Evolutionary conservation across 2,888 invertebrate genomes (phyloP).

Genomic region (Stenurella melanura): DNA sequence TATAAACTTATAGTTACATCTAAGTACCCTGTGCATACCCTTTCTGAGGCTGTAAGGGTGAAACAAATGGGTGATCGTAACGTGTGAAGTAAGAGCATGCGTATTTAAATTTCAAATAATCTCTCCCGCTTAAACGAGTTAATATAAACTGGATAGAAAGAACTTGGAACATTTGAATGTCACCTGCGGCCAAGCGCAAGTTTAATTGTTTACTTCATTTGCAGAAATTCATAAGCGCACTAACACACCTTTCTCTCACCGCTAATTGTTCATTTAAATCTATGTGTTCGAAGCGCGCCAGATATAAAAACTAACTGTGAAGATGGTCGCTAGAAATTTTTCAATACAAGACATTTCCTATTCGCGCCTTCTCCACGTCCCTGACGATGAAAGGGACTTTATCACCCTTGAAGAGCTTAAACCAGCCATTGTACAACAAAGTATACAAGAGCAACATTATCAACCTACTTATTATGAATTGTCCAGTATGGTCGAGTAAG

Average conservation of each 20-base stretch:
- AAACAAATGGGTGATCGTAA: conserved; percentile 38
- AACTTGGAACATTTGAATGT: conserved; percentile 59
- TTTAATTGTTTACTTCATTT: conserved; percentile 37
- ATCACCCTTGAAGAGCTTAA: conserved; percentile 72
- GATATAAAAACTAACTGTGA: conserved; percentile 13
- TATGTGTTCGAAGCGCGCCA: conserved; percentile 7
- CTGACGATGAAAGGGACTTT: conserved; percentile 70
- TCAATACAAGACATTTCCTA: conserved; percentile 71
- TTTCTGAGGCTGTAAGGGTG: conserved; percentile 18
- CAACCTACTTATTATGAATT: conserved; percentile 70
- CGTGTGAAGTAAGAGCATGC: conserved; percentile 46
- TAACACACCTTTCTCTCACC: background rate
- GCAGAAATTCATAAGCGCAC: conserved; percentile 6
- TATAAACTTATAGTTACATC: background rate
- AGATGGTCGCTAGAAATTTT: conserved; percentile 72
- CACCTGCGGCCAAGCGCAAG: conserved; percentile 51
- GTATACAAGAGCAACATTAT: conserved; percentile 63
- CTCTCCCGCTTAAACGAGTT: conserved; percentile 49
- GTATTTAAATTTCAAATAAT: conserved; percentile 46
- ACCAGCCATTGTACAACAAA: conserved; percentile 65
- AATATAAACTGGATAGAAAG: conserved; percentile 54
- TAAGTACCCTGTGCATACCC: background rate
- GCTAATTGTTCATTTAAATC: background rate
- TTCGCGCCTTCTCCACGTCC: conserved; percentile 71
- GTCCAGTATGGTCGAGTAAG: conserved; percentile 71